Evolutionary conservation across 1,140 invertebrate genomes (phyloP), one percentile per base, ranked within the genome.

Genomic region (Oryzaephilus surinamensis): DNA sequence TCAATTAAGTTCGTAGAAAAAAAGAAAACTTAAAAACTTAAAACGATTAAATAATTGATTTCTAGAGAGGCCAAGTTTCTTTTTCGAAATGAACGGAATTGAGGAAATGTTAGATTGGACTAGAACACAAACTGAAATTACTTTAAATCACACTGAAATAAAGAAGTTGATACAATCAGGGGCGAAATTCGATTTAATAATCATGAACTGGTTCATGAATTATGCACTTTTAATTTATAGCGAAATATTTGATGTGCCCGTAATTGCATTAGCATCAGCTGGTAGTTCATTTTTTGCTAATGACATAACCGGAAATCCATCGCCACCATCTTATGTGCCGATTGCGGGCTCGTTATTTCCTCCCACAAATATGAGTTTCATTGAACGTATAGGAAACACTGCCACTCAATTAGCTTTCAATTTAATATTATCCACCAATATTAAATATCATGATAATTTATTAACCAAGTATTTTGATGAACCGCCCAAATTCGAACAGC

Each of bases 1-100:
- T 31, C 28, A 43, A 31, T 12, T 42, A 13, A 35, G 47, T 50
- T 48, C 64, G 5, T 62, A 58, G 36, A 55, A 53, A 0, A 61
- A 61, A 4, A 15, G 4, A 0, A 30, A 16, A 38, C 19, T 18
- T 18, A 6, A 6, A 19, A 11, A 19, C 16, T 19, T 8, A 6
- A 11, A 21, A n/a, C 21, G n/a, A 36, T 40, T 36, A 32, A 32
- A 18, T 23, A 24, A 7, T 24, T 33, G 4, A 6, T 23, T 35
- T 32, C 40, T 1, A 28, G 40, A 31, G 40, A 42, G 15, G 29
- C 18, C 4, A 42, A 12, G 13, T 30, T 14, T 42, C 16, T 42
- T 42, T 17, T 30, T 42, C 26, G 30, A 42, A 14, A 42, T 42
- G 40, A 42, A 42, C 2, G 32, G 32, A 3, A 12, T 30, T 0